Evolutionary conservation across 2,888 invertebrate species (phyloP).

Genomic region (Seira musarum): DNA sequence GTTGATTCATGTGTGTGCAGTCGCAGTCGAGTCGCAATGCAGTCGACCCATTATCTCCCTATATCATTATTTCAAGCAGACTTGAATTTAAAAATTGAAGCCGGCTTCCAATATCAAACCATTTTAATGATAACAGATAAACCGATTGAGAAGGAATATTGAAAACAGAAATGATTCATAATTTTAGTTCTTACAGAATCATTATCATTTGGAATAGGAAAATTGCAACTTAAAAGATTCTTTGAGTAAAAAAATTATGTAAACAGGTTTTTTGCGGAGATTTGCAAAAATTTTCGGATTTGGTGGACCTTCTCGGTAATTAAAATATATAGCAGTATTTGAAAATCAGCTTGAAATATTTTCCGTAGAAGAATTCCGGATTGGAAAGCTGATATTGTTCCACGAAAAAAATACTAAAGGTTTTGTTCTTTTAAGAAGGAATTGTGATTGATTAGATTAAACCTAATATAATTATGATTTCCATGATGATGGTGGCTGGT

Average conservation of each 20-base stretch:
- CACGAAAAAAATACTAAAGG: not conserved
- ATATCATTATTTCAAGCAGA: conserved; percentile 52
- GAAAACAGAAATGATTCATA: not conserved
- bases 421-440: not conserved
- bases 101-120: conserved; percentile 8
- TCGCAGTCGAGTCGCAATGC: too few species aligned
- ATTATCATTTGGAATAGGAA: too few species aligned
- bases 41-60: conserved; percentile 41
- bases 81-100: conserved; percentile 46
- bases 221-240: conserved; percentile 3
- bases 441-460: too few species aligned
- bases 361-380: conserved; percentile 6
- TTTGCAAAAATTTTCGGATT: too few species aligned
- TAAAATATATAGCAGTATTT: too few species aligned
- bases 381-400: conserved; percentile 1
- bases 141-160: not conserved
- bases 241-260: not conserved
- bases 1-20: conserved; percentile 51
- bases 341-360: too few species aligned
- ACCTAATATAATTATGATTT: conserved; percentile 18
- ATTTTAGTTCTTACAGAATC: too few species aligned
- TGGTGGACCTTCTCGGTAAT: too few species aligned
- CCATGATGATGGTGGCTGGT: conserved; percentile 26
- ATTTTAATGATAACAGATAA: conserved; percentile 23
- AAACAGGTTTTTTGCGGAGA: too few species aligned